phyloP scores from a whole-genome alignment of 35 echinoderm and acorn worm species.

The Holothuria glaberrima region DNA sequence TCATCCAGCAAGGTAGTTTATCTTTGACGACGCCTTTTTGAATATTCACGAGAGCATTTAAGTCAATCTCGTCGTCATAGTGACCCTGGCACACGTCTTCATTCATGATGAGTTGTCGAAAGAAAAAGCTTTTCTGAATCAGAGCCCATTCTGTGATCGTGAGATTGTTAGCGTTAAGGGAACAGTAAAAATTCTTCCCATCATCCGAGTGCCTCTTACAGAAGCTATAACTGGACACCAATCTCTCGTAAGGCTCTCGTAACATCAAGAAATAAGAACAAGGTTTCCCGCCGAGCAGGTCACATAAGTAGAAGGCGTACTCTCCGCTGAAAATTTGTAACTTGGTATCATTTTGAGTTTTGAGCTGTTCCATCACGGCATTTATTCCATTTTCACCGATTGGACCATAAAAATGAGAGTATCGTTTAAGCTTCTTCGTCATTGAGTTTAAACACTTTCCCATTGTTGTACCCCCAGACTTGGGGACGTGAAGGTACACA shows the following conservation, averaged over 20 bases:
- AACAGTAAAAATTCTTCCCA: constrained; percentile 70
- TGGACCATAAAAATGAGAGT: constrained; percentile 34
- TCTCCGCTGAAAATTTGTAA: constrained; percentile 71
- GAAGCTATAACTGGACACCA: constrained; percentile 77
- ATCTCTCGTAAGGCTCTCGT: constrained; percentile 82
- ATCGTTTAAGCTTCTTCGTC: constrained; percentile 15
- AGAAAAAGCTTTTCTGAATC: constrained; percentile 87
- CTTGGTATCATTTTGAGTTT: constrained; percentile 38
- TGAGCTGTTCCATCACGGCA: neutral
- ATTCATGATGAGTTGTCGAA: constrained; percentile 83
- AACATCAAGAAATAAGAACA: constrained; percentile 93
- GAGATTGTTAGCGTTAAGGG: constrained; percentile 73
- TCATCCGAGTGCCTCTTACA: constrained; percentile 59
- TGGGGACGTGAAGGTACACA: constrained; percentile 83
- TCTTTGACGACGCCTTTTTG: constrained; percentile 48
- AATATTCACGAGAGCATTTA: constrained; percentile 43
- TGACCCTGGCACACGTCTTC: constrained; percentile 70
- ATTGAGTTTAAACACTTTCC: constrained; percentile 64
- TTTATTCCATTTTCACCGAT: constrained; percentile 59
- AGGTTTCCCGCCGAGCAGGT: constrained; percentile 53
- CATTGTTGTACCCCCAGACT: constrained; percentile 83
- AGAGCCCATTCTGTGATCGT: constrained; percentile 84
- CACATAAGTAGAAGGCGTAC: constrained; percentile 88
- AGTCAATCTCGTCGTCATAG: constrained; percentile 57
- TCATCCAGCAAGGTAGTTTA: constrained; percentile 83